Conservation (phyloP, 2,888 invertebrate genomes). For the Drosophila incognita region DNA sequence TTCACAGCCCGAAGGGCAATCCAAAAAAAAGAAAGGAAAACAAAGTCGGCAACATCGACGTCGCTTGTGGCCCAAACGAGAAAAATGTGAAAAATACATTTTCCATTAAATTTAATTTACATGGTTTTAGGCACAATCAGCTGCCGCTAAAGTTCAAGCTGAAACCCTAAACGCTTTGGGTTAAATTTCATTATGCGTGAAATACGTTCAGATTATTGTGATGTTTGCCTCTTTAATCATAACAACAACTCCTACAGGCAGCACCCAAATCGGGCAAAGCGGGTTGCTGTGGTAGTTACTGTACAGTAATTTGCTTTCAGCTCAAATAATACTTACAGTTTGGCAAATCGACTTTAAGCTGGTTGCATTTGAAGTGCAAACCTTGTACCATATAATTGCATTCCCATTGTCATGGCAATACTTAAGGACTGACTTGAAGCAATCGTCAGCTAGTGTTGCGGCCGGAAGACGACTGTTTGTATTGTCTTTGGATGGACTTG, state of each 20-base stretch:
- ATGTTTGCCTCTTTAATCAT: background rate
- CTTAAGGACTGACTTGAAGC: slow-evolving; percentile 29
- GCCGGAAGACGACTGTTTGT: slow-evolving; percentile 30
- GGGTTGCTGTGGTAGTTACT: slow-evolving; percentile 9
- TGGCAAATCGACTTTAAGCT: background rate
- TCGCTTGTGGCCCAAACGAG: slow-evolving; percentile 11
- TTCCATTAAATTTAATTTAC: slow-evolving; percentile 77
- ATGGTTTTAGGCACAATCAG: slow-evolving; percentile 72
- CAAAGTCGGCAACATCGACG: background rate
- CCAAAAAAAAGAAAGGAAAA: slow-evolving; percentile 8
- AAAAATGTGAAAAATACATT: slow-evolving; percentile 68
- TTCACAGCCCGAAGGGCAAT: slow-evolving; percentile 25
- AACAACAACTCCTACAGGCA: background rate
- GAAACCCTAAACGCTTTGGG: slow-evolving; percentile 46
- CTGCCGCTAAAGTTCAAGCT: slow-evolving; percentile 41
- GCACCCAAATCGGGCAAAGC: background rate
- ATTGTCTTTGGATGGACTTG: slow-evolving; percentile 61
- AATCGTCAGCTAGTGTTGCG: slow-evolving; percentile 30
- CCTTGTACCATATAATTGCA: slow-evolving; percentile 18
- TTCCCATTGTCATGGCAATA: slow-evolving; percentile 33
- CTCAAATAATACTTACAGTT: slow-evolving; percentile 4
- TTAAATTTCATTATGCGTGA: slow-evolving; percentile 63
- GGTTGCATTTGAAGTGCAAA: slow-evolving; percentile 14
- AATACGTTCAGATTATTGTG: slow-evolving; percentile 32
- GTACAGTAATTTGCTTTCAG: background rate